Evolutionary conservation across 2,113 vertebrate genomes (phyloP), one percentile per base, ranked within the genome.

Genomic region (Rhabdomys dilectus): DNA sequence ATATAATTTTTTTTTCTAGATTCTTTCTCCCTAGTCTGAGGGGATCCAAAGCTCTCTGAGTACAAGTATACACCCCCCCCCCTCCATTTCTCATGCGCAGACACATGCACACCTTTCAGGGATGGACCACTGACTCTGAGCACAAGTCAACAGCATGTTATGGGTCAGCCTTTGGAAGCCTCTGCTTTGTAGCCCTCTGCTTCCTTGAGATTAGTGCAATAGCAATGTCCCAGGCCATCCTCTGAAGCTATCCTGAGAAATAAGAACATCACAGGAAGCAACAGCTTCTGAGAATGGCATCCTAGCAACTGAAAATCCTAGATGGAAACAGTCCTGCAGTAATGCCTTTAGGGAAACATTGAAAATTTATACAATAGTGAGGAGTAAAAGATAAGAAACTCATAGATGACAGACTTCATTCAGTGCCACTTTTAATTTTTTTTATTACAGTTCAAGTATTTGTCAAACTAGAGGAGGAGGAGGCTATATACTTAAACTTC

Each of bases 151-250:
- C 9, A 89, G 51, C 16, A n/a, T 0, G 1, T 48, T 0, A 2
- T 64, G 21, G 64, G 56, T 48, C 91, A 89, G 0, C 64, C 48
- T 56, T 64, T 45, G 39, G 21, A 85, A 16, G 53, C 36, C 22
- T 87, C 86, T 80, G 51, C 36, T 72, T 86, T 89, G 72, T 85
- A 89, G 70, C 39, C 88, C 16, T 89, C 94, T 51, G 16, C 16
- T 93, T 82, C 42, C 34, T 58, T 51, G 21, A 76, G 8, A 5
- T 70, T n/a, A 42, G 26, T 16, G 66, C 31, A 85, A 64, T 24
- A 36, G 19, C 45, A 62, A 48, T 88, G 56, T 93, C 51, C 39
- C 34, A 42, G 16, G 12, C 9, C 68, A 13, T 66, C 29, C n/a
- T 51, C 8, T 64, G 36, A 45, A 53, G 39, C 42, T 31, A 36